These are phyloP conservation scores for Leptobrachium leishanense DNA, from an alignment of 2,113 vertebrate species.

Conservation along the genomic window DNA sequence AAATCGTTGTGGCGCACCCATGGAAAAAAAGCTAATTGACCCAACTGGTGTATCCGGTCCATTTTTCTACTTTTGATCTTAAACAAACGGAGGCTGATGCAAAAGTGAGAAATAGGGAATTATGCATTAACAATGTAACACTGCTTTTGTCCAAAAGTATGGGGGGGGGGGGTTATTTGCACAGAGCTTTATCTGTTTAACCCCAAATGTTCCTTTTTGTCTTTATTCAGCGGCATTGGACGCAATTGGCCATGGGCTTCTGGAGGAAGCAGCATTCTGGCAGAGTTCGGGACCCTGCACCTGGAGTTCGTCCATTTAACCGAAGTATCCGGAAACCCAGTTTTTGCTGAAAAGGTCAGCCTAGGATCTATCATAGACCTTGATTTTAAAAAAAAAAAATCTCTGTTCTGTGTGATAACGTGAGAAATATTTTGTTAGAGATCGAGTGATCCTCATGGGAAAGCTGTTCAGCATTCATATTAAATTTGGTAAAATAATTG, in stretches of 20 bases:
- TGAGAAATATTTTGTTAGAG: too few species aligned
- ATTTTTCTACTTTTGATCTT: too few species aligned
- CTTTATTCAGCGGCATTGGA: slow-evolving; percentile 81
- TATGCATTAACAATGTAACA: too few species aligned
- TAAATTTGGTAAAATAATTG: background rate
- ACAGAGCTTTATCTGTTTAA: background rate
- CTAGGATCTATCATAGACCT: too few species aligned
- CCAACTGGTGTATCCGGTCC: too few species aligned
- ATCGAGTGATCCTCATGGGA: background rate
- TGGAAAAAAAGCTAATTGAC: too few species aligned
- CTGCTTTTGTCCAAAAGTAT: too few species aligned
- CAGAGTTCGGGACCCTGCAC: slow-evolving; percentile 95
- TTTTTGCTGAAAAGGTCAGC: slow-evolving; percentile 93
- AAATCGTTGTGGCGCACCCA: too few species aligned
- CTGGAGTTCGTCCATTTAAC: slow-evolving; percentile 94
- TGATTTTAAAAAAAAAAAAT: background rate
- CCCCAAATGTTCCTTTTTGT: slow-evolving; percentile 47
- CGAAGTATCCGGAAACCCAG: slow-evolving; percentile 86
- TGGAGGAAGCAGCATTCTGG: slow-evolving; percentile 97
- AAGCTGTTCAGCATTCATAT: slow-evolving; percentile 6
- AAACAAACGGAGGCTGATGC: too few species aligned
- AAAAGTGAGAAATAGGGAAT: too few species aligned
- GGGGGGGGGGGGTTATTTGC: background rate
- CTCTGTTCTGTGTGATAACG: too few species aligned
- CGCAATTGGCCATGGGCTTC: slow-evolving; percentile 98